Base-by-base conservation (phyloP, 1,140 invertebrate genomes). In the Drosophila watanabei region DNA sequence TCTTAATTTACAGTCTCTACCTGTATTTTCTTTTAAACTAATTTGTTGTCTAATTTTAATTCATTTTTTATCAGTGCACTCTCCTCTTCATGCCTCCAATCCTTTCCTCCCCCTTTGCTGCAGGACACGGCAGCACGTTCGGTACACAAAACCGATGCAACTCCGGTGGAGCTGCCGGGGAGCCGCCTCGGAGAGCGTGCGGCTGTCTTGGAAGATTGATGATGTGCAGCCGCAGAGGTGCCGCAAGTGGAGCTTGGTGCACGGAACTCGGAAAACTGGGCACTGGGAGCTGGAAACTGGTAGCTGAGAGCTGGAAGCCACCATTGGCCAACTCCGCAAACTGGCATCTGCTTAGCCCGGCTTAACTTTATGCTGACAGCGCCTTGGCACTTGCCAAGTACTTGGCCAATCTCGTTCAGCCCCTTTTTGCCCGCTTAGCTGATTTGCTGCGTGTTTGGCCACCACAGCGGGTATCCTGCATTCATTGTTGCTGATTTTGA, bases 341-440 rank as follows among this genome's bases (percentile, higher is more conserved):
- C 81, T 41, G 79, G 75, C 85, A 85, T 80, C 85, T 88, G 81
- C 85, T 89, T 88, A 88, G 79, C 75, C 63, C 62, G 63, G 79
- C 85, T 89, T 89, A 89, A 89, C 85, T 89, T 89, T 90, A 81
- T 89, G 85, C 85, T 89, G 85, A 89, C 85, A 89, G 86, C 78
- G 81, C 85, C 85, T 89, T 89, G 85, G 85, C 86, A 89, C 86
- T 85, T 85, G 81, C 52, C 85, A 86, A 86, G 84, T 87, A 72
- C 83, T 73, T 63, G 75, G 75, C 63, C 57, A 70, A 75, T 80
- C 58, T 45, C n/a, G 24, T 51, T 43, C 20, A 35, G 30, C 58
- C 54, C 63, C 59, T n/a, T 33, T 63, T 16, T 32, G 6, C 16
- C 63, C 39, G 52, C 52, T 89, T 71, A 77, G 86, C 85, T 85